A percentile compares a stretch with the other conserved stretches of the same genome.
phyloP scores from a whole-genome alignment of 2,888 invertebrate species.

The Rhagonycha fulva region DNA sequence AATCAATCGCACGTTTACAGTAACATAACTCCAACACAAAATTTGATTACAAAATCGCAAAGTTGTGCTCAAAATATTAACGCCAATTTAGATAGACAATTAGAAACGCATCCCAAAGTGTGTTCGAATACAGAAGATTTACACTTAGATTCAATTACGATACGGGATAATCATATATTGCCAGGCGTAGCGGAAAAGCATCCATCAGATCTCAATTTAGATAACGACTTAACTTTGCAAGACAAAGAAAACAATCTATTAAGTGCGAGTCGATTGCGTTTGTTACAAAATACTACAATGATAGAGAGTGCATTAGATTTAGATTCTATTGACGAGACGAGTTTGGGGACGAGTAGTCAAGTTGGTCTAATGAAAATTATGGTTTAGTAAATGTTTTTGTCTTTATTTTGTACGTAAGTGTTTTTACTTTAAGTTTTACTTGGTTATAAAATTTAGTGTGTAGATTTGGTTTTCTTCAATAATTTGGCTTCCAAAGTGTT shows the following conservation, averaged over 20 bases:
- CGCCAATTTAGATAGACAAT: constrained; percentile 18
- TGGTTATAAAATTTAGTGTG: neutral
- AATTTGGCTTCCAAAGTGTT: constrained; percentile 3
- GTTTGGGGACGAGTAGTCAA: constrained; percentile 70
- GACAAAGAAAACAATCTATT: constrained; percentile 58
- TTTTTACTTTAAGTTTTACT: constrained; percentile 3
- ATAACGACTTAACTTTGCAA: constrained; percentile 52
- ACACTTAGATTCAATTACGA: constrained; percentile 58
- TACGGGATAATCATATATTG: constrained; percentile 50
- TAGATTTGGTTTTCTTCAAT: neutral
- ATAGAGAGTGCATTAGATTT: constrained; percentile 88
- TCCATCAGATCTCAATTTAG: constrained; percentile 42
- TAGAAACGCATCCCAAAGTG: constrained; percentile 28
- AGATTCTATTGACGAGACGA: constrained; percentile 80
- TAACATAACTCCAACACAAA: constrained; percentile 43
- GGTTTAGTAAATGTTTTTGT: constrained; percentile 10
- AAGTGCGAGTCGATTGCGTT: constrained; percentile 74
- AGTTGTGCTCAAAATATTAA: constrained; percentile 48
- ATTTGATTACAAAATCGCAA: constrained; percentile 47
- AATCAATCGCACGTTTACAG: constrained; percentile 53
- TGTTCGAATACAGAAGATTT: constrained; percentile 58
- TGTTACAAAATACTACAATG: constrained; percentile 87
- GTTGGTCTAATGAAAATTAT: constrained; percentile 65
- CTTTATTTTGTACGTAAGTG: neutral
- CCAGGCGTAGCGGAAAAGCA: constrained; percentile 42